These are phyloP conservation scores for Tuberolachnus salignus DNA, from an alignment of 2,888 invertebrate species.

Conservation along the genomic window DNA sequence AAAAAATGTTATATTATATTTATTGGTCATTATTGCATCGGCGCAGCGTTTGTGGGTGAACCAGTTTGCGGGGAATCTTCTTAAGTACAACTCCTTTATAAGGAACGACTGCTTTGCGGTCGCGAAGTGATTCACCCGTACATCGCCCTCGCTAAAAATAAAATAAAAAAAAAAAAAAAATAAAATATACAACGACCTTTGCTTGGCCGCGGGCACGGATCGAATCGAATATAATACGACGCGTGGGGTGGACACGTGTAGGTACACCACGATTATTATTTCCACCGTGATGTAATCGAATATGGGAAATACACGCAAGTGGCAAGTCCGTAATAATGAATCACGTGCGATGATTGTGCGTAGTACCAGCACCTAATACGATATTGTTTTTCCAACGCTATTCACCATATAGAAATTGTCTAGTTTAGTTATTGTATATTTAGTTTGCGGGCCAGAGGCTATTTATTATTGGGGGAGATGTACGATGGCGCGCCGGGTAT, in stretches of 20 bases:
- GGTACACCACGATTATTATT: background rate
- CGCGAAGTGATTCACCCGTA: constrained; percentile 44
- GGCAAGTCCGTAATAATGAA: no score
- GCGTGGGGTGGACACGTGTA: constrained; percentile 14
- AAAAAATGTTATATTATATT: constrained; percentile 17
- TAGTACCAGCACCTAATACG: no score
- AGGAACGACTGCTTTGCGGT: constrained; percentile 23
- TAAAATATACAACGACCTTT: constrained; percentile 33
- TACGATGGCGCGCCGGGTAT: no score
- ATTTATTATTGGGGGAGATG: no score
- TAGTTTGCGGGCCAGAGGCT: no score
- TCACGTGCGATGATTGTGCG: no score
- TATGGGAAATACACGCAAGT: no score
- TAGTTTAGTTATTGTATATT: no score
- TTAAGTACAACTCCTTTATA: constrained; percentile 23
- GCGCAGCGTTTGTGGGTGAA: constrained; percentile 44
- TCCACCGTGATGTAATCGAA: no score
- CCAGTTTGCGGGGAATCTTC: constrained; percentile 49
- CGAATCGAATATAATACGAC: constrained; percentile 7
- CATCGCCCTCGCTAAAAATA: constrained; percentile 43
- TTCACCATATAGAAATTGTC: no score
- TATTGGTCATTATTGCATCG: constrained; percentile 26
- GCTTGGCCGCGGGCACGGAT: constrained; percentile 1
- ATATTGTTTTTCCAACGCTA: no score
- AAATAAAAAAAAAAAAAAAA: background rate